Base-by-base conservation (phyloP, 2,888 invertebrate species). In the Macaria notata region DNA sequence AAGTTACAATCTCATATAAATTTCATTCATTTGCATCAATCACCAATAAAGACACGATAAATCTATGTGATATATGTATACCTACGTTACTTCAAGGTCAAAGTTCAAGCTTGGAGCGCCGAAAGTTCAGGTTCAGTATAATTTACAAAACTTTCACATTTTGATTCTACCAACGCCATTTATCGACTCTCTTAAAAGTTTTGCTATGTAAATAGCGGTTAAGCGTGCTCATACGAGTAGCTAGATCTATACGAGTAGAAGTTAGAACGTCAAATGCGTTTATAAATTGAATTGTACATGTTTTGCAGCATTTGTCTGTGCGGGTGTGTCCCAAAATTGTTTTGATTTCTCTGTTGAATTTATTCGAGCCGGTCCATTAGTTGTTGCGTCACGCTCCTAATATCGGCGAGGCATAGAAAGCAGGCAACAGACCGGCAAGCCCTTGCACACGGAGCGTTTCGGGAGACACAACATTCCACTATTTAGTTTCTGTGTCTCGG, bases 371-470 rank as follows among this genome's bases (percentile, higher is more conserved):
- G 59, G 59, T 59, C 59, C 47, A 54, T 54, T 54, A 47, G 43
- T 33, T 48, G 36, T 43, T 41, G 54, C 54, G 59, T 59, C 58
- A 58, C 54, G 58, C 58, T 58, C 46, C 50, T 54, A 46, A 59
- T 48, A 59, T 59, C 43, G 47, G 30, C 47, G 9, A 54, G 47
- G 44, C 44, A 54, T 59, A 59, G 59, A 59, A 59, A 59, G 59
- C 44, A 48, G 30, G 6, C 54, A 59, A 42, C 47, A 47, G 44
- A 59, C 59, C 59, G 59, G 47, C 51, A 54, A 59, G 51, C 59
- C 59, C 59, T 59, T 66, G 57, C 58, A 64, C 50, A 56, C 58
- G 36, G 31, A 54, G 55, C 48, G 45, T 51, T 56, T 33, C 47
- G 31, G 59, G 36, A 45, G 49, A 56, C 36, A 31, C 49, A 38